A percentile compares a stretch with the other conserved stretches of the same genome.
Evolutionary conservation across 2,113 vertebrate genomes (phyloP).

Genomic region (Sitta europaea): DNA sequence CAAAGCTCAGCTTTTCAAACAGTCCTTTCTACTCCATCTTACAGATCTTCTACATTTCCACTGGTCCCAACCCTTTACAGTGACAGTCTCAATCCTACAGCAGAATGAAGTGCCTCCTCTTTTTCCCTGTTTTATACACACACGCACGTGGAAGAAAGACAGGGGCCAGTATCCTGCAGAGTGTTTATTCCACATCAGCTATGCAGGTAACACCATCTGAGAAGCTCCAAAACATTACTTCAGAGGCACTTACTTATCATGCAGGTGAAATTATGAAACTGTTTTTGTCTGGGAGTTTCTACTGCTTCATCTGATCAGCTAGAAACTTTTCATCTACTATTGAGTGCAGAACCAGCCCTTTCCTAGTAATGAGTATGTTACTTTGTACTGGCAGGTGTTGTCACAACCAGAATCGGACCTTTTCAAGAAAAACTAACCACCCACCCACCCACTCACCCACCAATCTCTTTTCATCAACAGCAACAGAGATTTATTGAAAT

Average conservation of each 20-base stretch:
- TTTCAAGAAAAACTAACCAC: background rate
- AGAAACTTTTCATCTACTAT: background rate
- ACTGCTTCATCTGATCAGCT: background rate
- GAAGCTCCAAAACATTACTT: background rate
- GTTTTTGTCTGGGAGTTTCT: background rate
- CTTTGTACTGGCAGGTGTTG: background rate
- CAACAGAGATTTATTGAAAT: background rate
- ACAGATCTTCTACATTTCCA: background rate
- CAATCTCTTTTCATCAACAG: background rate
- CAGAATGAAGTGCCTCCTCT: background rate
- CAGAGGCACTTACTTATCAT: background rate
- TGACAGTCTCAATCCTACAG: background rate
- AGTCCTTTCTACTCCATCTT: background rate
- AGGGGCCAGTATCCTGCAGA: background rate
- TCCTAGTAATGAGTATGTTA: background rate
- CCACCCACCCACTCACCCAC: background rate
- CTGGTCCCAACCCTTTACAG: background rate
- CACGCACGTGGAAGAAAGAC: accelerated
- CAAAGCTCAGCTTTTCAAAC: background rate
- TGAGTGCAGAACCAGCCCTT: background rate
- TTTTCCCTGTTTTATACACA: background rate
- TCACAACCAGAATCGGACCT: background rate
- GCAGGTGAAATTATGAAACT: background rate
- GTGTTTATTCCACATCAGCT: background rate
- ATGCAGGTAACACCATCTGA: background rate